phyloP scores from a whole-genome alignment of 2,888 invertebrate species.

The Eupithecia centaureata region DNA sequence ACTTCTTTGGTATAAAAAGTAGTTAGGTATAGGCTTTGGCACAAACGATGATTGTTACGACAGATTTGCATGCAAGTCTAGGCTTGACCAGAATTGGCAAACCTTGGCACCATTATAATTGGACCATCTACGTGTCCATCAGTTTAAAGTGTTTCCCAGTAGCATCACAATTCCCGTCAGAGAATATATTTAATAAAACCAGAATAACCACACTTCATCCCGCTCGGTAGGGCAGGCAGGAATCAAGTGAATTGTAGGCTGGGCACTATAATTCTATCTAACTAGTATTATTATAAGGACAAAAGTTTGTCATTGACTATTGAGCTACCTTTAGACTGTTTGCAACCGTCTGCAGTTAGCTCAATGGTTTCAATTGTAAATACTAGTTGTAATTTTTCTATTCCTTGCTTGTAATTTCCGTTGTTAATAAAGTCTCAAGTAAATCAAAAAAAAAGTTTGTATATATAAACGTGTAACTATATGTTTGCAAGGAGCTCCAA shows the following conservation, averaged over 20 bases:
- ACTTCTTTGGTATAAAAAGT: no score
- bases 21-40: no score
- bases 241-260: neutral
- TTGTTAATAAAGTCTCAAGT: no score
- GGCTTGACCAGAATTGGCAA: neutral
- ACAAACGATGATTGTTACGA: no score
- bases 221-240: neutral
- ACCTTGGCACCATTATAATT: neutral
- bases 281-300: neutral
- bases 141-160: neutral
- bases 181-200: conserved; percentile 17
- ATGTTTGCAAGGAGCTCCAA: no score
- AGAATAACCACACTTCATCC: conserved; percentile 14
- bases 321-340: no score
- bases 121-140: neutral
- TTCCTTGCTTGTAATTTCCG: no score
- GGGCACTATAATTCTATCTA: neutral
- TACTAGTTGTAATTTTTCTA: no score
- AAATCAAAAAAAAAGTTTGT: no score
- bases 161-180: conserved; percentile 2
- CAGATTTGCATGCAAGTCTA: neutral
- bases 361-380: no score
- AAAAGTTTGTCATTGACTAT: neutral
- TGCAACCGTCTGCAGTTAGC: no score
- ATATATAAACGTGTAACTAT: no score